Evolutionary conservation across 2,797 vertebrate genomes (phyloP), one percentile per base, ranked within the genome.

Genomic region (Sebastes minor): DNA sequence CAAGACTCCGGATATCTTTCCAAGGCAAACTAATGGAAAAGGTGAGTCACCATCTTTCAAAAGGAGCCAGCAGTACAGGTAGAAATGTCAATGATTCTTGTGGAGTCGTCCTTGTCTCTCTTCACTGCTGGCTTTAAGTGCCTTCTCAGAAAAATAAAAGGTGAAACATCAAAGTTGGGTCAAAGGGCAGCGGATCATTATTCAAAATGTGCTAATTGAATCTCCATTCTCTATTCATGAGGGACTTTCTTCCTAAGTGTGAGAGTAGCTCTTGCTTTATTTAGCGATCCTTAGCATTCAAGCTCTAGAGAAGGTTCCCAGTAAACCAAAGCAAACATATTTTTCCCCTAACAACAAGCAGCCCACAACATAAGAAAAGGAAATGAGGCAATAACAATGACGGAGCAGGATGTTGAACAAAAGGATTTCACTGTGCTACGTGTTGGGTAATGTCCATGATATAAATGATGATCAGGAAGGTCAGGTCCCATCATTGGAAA

Each of bases 401-500:
- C 65, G 61, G 55, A 80, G 64, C 56, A 53, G 74, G 77, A 78
- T 87, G 79, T 86, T 72, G 76, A 82, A 93, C 87, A 90, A 85
- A 89, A 52, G 42, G 55, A 81, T 82, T 82, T 86, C 63, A 62
- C 81, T 59, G 61, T 52, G 66, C 66, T 71, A 25, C 5, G 60
- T 86, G 84, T 86, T 83, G 85, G 88, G 68, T 72, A 89, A 93
- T 82, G 82, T 85, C 78, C 85, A 81, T 67, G 84, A 89, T 85
- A 91, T 89, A 89, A 94, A 91, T 89, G 90, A 91, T 84, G 89
- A 95, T 89, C 71, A 89, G 86, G 89, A 93, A 91, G 89, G 94
- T 94, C 91, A 93, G 84, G 83, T 88, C 86, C 72, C 88, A 91
- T 94, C 90, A 90, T 76, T 86, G 91, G 72, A 95, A 95, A 95